A percentile compares a stretch with the other conserved stretches of the same genome.
phyloP scores from a whole-genome alignment of 2,113 vertebrate genomes.

The Corvus moneduloides region DNA sequence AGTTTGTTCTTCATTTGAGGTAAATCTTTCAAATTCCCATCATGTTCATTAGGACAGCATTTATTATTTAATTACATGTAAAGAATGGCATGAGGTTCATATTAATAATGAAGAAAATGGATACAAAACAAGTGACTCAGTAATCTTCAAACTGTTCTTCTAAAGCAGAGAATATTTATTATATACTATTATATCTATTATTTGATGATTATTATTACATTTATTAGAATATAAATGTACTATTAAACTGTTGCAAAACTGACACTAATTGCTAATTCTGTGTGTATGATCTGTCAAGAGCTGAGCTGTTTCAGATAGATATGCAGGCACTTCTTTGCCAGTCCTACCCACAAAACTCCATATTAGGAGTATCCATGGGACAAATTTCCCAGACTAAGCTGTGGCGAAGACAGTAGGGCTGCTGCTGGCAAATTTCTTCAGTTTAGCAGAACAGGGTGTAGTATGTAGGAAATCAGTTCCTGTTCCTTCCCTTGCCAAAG shows the following conservation, averaged over 20 bases:
- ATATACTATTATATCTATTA: neutral
- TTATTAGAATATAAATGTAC: neutral
- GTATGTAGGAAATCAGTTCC: neutral
- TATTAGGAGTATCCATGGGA: fast-evolving
- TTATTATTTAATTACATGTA: neutral
- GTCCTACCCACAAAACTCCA: neutral
- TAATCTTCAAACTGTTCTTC: neutral
- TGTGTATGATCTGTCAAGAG: neutral
- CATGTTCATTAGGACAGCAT: neutral
- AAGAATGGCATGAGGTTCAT: neutral
- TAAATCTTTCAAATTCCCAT: neutral
- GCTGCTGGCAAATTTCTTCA: neutral
- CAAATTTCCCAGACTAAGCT: neutral
- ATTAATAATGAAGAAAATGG: neutral
- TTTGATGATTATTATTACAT: neutral
- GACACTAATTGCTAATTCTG: neutral
- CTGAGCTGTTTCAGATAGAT: neutral
- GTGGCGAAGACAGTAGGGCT: neutral
- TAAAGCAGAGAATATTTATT: neutral
- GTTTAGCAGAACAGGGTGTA: neutral
- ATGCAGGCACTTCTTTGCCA: neutral
- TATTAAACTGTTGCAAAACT: neutral
- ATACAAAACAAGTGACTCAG: neutral
- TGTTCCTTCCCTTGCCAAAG: neutral
- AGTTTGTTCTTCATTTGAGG: neutral